These are phyloP conservation scores for Butorides virescens DNA, from an alignment of 2,113 vertebrate species.

Conservation along the genomic window DNA sequence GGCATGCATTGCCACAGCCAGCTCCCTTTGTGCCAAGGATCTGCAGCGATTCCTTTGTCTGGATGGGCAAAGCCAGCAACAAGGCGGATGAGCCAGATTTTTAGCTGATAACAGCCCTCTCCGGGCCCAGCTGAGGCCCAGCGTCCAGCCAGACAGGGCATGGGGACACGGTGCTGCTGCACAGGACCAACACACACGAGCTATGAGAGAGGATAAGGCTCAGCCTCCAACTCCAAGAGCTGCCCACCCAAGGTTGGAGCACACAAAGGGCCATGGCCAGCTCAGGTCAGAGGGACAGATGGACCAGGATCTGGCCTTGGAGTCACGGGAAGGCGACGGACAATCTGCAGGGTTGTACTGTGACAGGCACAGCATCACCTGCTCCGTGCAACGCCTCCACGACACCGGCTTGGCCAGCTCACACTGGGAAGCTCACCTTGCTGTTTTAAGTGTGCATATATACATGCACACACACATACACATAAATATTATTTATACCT, in stretches of 20 bases:
- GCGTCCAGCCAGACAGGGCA: background rate
- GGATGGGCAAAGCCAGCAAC: background rate
- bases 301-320: background rate
- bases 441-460: background rate
- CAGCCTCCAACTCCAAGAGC: background rate
- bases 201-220: background rate
- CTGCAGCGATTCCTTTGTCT: background rate
- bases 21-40: background rate
- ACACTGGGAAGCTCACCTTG: background rate
- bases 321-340: fast-evolving
- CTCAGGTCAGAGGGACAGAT: background rate
- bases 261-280: fast-evolving
- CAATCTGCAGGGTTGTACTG: fast-evolving
- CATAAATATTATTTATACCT: background rate
- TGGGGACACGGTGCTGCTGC: fast-evolving
- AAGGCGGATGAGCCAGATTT: background rate
- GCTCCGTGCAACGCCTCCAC: background rate
- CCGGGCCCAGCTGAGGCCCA: background rate
- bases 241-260: fast-evolving
- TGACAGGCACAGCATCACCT: background rate
- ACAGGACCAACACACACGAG: background rate
- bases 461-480: background rate
- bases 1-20: fast-evolving
- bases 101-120: background rate
- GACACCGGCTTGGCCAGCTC: fast-evolving